phyloP scores from a whole-genome alignment of 2,888 invertebrate genomes.

The Ectemnius cavifrons region DNA sequence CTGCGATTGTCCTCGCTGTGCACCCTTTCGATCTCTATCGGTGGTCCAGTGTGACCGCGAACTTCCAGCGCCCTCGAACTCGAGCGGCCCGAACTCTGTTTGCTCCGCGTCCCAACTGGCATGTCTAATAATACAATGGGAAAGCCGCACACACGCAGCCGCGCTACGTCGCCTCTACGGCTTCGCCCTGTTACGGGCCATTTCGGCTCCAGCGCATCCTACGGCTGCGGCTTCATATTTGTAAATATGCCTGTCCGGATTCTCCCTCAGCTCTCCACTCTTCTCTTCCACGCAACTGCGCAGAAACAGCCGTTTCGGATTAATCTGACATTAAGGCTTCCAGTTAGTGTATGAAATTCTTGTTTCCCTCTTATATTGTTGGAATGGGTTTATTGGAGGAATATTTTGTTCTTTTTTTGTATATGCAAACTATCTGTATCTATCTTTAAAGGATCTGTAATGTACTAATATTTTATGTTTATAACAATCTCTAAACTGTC shows the following conservation, averaged over 20 bases:
- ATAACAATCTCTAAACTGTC: too few species aligned
- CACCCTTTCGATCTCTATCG: conserved; percentile 8
- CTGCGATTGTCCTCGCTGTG: neutral
- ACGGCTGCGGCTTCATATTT: conserved; percentile 21
- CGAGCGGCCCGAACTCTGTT: conserved; percentile 46
- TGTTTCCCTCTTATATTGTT: too few species aligned
- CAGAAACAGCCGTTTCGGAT: too few species aligned
- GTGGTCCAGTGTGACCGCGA: conserved; percentile 11
- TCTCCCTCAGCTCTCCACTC: too few species aligned
- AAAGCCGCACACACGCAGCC: neutral
- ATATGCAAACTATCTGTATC: too few species aligned
- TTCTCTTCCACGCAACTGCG: too few species aligned
- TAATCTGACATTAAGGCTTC: too few species aligned
- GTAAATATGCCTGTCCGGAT: conserved; percentile 37
- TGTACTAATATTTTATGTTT: too few species aligned
- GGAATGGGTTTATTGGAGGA: too few species aligned
- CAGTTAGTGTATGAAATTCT: too few species aligned
- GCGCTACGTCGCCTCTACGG: conserved; percentile 23
- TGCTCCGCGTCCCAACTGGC: conserved; percentile 32
- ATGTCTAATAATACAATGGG: conserved; percentile 56
- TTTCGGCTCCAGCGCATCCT: conserved; percentile 44
- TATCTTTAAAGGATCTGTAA: too few species aligned
- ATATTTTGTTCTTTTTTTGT: too few species aligned
- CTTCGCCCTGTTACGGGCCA: conserved; percentile 54
- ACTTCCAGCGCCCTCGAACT: conserved; percentile 14